Evolutionary conservation across 1,140 invertebrate species (phyloP).

Genomic region (Popillia japonica): DNA sequence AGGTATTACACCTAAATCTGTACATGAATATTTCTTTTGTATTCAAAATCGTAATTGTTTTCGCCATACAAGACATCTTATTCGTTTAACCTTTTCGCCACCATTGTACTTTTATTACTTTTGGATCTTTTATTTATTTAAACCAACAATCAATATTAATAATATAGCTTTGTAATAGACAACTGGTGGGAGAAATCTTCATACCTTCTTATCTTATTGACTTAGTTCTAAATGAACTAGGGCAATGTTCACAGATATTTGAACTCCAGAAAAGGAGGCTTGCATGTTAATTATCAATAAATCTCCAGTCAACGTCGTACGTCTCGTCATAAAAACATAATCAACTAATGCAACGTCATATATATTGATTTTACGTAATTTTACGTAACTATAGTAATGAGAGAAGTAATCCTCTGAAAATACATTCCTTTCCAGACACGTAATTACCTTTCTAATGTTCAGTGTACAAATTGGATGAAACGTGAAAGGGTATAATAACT

Average conservation of each 20-base stretch:
- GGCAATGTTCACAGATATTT: conserved; percentile 11
- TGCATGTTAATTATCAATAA: conserved; percentile 21
- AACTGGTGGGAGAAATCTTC: no score
- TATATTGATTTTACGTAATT: conserved; percentile 27
- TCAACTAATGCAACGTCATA: conserved; percentile 24
- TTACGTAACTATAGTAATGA: conserved; percentile 18
- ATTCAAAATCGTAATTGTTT: conserved; percentile 33
- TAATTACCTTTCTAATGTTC: no score
- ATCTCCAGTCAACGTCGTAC: conserved; percentile 1
- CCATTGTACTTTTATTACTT: conserved; percentile 21
- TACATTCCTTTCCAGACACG: not conserved
- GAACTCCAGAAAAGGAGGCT: conserved; percentile 6
- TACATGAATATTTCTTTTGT: conserved; percentile 35
- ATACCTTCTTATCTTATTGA: no score
- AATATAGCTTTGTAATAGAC: no score
- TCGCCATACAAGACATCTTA: conserved; percentile 6
- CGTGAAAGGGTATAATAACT: no score
- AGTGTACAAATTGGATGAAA: no score
- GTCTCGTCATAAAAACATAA: conserved; percentile 27
- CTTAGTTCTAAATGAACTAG: not conserved
- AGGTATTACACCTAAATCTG: conserved; percentile 31
- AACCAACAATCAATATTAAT: no score
- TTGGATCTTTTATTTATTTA: not conserved
- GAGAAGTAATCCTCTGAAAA: not conserved
- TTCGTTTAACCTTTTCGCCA: not conserved